A percentile compares a stretch with the other conserved stretches of the same genome.
Conservation (phyloP, 2,888 invertebrate species). For the Acanthosepion lycidas region DNA sequence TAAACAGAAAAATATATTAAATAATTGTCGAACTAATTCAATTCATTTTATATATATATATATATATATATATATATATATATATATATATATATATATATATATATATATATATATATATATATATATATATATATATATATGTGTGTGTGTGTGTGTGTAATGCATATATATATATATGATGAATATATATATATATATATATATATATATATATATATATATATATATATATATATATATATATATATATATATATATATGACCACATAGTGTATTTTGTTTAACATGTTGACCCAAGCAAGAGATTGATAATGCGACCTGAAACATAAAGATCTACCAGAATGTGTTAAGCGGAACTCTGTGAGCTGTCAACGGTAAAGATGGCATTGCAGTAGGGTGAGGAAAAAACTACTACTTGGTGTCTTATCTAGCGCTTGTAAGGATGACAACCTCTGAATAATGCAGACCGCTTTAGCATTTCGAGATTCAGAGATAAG, state of each 20-base stretch:
- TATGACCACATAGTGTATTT: not conserved
- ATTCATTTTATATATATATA: no score
- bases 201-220: not conserved
- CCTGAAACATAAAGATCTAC: not conserved
- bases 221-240: not conserved
- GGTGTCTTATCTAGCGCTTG: not conserved
- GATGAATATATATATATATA: not conserved
- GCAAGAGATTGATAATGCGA: not conserved
- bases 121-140: no score
- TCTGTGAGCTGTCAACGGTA: not conserved
- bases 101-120: no score
- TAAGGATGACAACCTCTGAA: constrained; percentile 33
- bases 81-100: no score
- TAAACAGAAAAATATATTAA: no score
- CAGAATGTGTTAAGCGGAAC: not conserved
- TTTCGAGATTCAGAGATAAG: not conserved
- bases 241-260: not conserved
- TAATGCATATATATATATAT: no score
- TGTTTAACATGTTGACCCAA: not conserved
- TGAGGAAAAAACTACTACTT: not conserved
- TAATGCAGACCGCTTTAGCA: not conserved
- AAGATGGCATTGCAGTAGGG: not conserved
- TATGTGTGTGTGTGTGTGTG: no score
- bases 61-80: no score
- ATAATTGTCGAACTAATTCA: no score